Percentiles rank a stretch among this genome's conserved stretches.
Evolutionary conservation across 2,797 vertebrate species (phyloP).

Genomic region (Acipenser ruthenus): DNA sequence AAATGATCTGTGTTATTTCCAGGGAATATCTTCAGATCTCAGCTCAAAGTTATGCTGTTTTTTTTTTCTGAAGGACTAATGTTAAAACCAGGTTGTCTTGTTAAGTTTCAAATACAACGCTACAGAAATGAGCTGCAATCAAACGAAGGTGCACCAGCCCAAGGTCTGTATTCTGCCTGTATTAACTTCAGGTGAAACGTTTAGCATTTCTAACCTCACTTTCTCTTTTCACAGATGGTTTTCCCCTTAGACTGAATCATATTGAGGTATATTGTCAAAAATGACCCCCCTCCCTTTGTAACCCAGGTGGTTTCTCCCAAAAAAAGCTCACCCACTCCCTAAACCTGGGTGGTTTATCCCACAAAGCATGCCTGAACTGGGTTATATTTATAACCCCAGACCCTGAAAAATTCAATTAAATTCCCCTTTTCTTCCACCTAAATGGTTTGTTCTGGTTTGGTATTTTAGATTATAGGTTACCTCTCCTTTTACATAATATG

Average conservation of each 20-base stretch:
- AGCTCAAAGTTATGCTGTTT: too few relatives aligned
- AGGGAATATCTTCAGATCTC: too few relatives aligned
- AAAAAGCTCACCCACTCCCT: constrained; percentile 31
- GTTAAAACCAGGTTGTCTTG: too few relatives aligned
- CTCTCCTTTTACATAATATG: constrained; percentile 26
- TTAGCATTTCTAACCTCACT: constrained; percentile 49
- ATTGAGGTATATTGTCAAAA: constrained; percentile 70
- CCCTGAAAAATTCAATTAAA: constrained; percentile 47
- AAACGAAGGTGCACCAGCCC: constrained; percentile 5
- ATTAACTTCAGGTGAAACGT: too few relatives aligned
- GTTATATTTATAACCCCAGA: constrained; percentile 37
- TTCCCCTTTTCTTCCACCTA: constrained; percentile 47
- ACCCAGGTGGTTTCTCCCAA: constrained; percentile 58
- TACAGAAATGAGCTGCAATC: too few relatives aligned
- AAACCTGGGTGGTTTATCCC: constrained; percentile 3
- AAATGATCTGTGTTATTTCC: too few relatives aligned
- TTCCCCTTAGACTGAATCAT: constrained; percentile 57
- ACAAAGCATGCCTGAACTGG: constrained; percentile 41
- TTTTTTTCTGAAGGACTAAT: too few relatives aligned
- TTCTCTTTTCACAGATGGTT: constrained; percentile 72
- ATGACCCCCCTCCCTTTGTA: constrained; percentile 43
- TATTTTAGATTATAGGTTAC: constrained; percentile 45
- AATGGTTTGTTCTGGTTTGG: constrained; percentile 35
- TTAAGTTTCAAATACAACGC: too few relatives aligned
- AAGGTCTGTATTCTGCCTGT: constrained; percentile 59